A percentile compares a stretch with the other conserved stretches of the same genome.
Conservation (phyloP, 1,140 invertebrate genomes). For the Temnothorax longispinosus region DNA sequence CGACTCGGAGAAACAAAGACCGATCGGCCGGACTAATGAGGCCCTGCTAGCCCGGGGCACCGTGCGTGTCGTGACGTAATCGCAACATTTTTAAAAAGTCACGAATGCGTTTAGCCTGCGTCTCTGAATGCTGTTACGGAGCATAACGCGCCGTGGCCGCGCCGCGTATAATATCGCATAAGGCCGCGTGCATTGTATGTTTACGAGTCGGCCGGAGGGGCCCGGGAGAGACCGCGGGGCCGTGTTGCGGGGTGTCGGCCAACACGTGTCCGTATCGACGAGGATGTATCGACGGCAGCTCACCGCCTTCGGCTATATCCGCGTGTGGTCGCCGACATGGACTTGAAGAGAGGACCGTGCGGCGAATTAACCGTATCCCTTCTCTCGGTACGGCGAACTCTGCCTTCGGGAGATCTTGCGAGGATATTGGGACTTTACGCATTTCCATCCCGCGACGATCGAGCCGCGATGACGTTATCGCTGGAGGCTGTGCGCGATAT, state of each 20-base stretch:
- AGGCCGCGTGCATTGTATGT: slow-evolving; percentile 76
- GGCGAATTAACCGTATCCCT: slow-evolving; percentile 54
- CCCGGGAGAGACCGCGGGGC: slow-evolving; percentile 60
- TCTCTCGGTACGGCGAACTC: not conserved
- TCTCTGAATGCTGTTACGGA: slow-evolving; percentile 76
- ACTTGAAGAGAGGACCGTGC: slow-evolving; percentile 32
- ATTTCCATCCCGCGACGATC: slow-evolving; percentile 56
- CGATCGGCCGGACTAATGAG: slow-evolving; percentile 73
- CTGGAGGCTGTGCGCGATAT: slow-evolving; percentile 34
- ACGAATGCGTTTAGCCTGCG: slow-evolving; percentile 78
- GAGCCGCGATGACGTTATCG: slow-evolving; percentile 9
- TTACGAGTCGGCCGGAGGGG: slow-evolving; percentile 71
- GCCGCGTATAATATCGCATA: slow-evolving; percentile 73
- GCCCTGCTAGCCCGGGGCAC: slow-evolving; percentile 12
- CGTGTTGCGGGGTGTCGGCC: slow-evolving; percentile 70
- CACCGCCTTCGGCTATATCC: slow-evolving; percentile 75
- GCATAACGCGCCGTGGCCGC: slow-evolving; percentile 79
- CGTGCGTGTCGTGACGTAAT: slow-evolving; percentile 80
- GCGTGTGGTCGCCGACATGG: slow-evolving; percentile 77
- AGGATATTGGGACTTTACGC: slow-evolving; percentile 50
- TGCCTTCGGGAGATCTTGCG: slow-evolving; percentile 38
- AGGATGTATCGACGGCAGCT: slow-evolving; percentile 75
- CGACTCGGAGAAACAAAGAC: slow-evolving; percentile 65
- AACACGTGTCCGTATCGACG: slow-evolving; percentile 83
- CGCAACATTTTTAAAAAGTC: slow-evolving; percentile 83